Conservation (phyloP, 2,797 vertebrate genomes). For the Enteromius viviparus region DNA sequence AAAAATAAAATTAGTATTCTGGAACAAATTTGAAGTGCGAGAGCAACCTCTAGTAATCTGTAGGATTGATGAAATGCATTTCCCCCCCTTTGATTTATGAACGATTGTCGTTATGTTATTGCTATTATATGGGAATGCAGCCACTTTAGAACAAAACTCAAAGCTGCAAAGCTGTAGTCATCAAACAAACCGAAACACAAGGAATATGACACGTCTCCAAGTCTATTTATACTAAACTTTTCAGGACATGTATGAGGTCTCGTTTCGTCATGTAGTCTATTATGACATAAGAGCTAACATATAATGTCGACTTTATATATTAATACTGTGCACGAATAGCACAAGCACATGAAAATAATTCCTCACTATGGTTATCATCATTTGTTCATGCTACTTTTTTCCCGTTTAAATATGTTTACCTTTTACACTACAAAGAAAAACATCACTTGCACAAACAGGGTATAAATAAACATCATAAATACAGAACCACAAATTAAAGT, state of each 20-base stretch:
- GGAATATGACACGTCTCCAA: conserved; percentile 30
- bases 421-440: conserved; percentile 71
- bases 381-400: conserved; percentile 77
- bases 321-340: conserved; percentile 74
- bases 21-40: conserved; percentile 65
- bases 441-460: conserved; percentile 73
- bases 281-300: conserved; percentile 48
- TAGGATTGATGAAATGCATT: conserved; percentile 13
- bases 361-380: conserved; percentile 73
- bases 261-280: conserved; percentile 33
- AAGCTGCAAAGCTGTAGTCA: conserved; percentile 62
- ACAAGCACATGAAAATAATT: conserved; percentile 75
- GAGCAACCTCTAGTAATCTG: conserved; percentile 61
- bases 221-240: conserved; percentile 24
- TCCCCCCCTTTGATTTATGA: conserved; percentile 16
- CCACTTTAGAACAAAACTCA: conserved; percentile 67
- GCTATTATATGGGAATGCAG: conserved; percentile 73
- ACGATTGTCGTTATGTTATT: conserved; percentile 84
- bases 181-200: conserved; percentile 47
- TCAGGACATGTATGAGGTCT: conserved; percentile 36
- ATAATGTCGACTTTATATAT: conserved; percentile 57
- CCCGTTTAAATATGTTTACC: conserved; percentile 65
- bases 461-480: conserved; percentile 75
- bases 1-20: conserved; percentile 63
- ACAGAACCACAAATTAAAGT: conserved; percentile 72